phyloP scores from a whole-genome alignment of 2,797 vertebrate genomes.

The Artibeus jamaicensis region DNA sequence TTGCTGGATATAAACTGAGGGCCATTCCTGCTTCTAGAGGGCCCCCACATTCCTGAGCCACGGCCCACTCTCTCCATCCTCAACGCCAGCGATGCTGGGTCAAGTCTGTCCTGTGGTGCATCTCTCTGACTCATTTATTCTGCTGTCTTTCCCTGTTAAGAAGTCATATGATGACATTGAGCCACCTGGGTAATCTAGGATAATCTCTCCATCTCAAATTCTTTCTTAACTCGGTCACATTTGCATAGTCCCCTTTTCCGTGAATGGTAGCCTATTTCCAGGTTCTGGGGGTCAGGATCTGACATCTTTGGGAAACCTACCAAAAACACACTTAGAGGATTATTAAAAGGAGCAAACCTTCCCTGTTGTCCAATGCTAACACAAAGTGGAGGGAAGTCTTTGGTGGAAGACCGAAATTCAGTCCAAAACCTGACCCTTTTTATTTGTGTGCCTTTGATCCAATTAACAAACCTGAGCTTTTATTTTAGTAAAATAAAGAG shows the following conservation, averaged over 20 bases:
- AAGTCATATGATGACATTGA: not conserved
- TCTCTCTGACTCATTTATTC: not conserved
- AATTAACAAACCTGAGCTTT: not conserved
- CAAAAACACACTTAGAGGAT: not conserved
- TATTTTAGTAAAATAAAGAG: not conserved
- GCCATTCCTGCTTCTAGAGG: not conserved
- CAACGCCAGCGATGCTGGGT: not conserved
- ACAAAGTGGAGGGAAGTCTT: not conserved
- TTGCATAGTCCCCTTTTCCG: not conserved
- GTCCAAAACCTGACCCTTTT: not conserved
- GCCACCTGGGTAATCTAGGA: not conserved
- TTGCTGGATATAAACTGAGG: not conserved
- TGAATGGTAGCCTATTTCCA: not conserved
- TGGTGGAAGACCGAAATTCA: not conserved
- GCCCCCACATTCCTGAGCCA: not conserved
- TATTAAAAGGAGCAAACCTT: not conserved
- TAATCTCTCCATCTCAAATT: not conserved
- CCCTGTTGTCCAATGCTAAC: not conserved
- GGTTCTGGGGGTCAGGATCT: not conserved
- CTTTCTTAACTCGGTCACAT: not conserved
- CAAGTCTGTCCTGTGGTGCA: not conserved
- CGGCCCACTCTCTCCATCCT: not conserved
- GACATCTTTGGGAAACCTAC: not conserved
- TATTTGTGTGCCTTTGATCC: not conserved
- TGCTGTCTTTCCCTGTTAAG: not conserved